phyloP scores from a whole-genome alignment of 2,888 invertebrate genomes.

The Limnephilus marmoratus region DNA sequence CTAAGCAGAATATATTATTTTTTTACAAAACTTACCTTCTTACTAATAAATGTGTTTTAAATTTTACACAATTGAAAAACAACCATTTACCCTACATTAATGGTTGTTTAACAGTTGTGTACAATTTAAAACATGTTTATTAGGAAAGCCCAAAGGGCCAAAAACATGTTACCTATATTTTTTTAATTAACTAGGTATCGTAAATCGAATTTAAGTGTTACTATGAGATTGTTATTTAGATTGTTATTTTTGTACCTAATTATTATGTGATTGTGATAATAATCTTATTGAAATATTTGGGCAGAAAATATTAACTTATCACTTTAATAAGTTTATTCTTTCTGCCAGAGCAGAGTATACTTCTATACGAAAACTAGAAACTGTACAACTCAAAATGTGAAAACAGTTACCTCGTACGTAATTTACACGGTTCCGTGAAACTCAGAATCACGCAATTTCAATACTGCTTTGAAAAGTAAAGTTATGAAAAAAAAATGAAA shows the following conservation, averaged over 20 bases:
- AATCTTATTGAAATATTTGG: background rate
- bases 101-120: too few relatives aligned
- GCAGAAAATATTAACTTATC: too few relatives aligned
- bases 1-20: background rate
- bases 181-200: background rate
- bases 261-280: background rate
- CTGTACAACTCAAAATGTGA: background rate
- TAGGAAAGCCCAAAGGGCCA: too few relatives aligned
- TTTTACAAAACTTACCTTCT: background rate
- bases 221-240: background rate
- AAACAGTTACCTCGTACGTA: background rate
- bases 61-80: too few relatives aligned
- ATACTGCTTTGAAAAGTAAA: too few relatives aligned
- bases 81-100: too few relatives aligned
- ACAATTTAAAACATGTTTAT: background rate
- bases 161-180: background rate
- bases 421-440: too few relatives aligned
- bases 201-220: background rate
- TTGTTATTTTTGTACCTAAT: background rate
- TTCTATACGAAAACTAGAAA: background rate
- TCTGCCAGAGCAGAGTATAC: background rate
- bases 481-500: too few relatives aligned
- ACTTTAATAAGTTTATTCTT: background rate
- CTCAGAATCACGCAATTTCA: too few relatives aligned
- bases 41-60: too few relatives aligned